phyloP scores from a whole-genome alignment of 2,888 invertebrate genomes.

The Pyrrhia umbra region DNA sequence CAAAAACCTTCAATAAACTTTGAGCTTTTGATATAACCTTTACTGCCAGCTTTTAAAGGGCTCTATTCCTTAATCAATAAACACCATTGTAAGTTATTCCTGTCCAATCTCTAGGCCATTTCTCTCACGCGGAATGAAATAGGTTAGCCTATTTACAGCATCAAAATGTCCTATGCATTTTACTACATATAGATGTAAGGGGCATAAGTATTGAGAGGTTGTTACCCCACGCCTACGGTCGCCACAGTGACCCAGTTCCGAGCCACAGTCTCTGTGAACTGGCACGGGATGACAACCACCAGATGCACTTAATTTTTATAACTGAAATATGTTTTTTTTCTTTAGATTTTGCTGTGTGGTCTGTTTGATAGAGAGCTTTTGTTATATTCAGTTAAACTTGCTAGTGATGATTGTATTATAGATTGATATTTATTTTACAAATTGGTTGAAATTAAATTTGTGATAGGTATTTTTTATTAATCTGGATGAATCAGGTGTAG shows the following conservation, averaged over 20 bases:
- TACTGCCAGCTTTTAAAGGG: no score
- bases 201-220: slow-evolving; percentile 47
- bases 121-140: slow-evolving; percentile 24
- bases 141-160: slow-evolving; percentile 51
- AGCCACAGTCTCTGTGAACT: slow-evolving; percentile 50
- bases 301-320: slow-evolving; percentile 50
- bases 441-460: no score
- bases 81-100: no score
- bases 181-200: slow-evolving; percentile 41
- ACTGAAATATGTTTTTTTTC: slow-evolving; percentile 16
- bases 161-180: slow-evolving; percentile 42
- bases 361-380: neutral
- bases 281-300: slow-evolving; percentile 53
- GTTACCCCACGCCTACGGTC: slow-evolving; percentile 52
- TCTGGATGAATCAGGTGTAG: no score
- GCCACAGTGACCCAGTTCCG: slow-evolving; percentile 52
- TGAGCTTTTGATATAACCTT: no score
- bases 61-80: no score
- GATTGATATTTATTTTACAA: no score
- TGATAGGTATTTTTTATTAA: no score
- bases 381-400: neutral
- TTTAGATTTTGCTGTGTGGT: slow-evolving; percentile 1
- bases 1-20: no score
- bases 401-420: neutral
- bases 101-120: no score